These are phyloP conservation scores for Graptemys geographica DNA, from an alignment of 2,797 vertebrate genomes.

Conservation along the genomic window DNA sequence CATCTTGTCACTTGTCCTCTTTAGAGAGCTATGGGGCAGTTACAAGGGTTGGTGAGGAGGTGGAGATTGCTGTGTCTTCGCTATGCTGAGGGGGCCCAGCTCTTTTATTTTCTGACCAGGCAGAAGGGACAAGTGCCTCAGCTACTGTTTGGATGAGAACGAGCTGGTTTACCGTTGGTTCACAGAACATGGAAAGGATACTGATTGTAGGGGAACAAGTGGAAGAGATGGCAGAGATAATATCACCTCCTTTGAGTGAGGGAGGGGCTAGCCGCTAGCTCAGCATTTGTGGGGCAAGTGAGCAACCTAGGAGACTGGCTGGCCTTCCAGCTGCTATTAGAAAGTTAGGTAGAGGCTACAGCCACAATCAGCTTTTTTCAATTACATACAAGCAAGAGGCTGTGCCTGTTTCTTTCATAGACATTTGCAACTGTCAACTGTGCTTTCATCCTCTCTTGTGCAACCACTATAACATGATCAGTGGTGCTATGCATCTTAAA, in stretches of 20 bases:
- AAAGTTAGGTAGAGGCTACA: neutral
- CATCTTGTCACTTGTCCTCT: too few relatives aligned
- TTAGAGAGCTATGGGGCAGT: too few relatives aligned
- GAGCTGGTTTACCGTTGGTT: neutral
- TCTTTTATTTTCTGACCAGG: neutral
- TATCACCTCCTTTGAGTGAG: neutral
- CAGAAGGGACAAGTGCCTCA: neutral
- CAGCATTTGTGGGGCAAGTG: neutral
- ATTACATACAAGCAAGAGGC: neutral
- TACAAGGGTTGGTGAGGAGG: neutral
- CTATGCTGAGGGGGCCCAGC: neutral
- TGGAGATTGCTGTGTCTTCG: neutral
- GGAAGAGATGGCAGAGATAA: accelerated
- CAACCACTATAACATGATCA: neutral
- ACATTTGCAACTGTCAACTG: neutral
- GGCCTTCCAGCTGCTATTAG: neutral
- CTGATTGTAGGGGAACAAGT: neutral
- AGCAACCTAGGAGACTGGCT: neutral
- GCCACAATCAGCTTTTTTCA: too few relatives aligned
- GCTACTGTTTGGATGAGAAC: neutral
- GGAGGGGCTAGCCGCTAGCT: neutral
- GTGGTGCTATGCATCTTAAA: neutral
- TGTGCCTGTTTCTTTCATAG: neutral
- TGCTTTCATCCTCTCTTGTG: neutral
- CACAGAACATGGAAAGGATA: neutral